A percentile compares a stretch with the other conserved stretches of the same genome.
Conservation (phyloP, 2,797 vertebrate species). For the Typhlichthys eigenmanni region DNA sequence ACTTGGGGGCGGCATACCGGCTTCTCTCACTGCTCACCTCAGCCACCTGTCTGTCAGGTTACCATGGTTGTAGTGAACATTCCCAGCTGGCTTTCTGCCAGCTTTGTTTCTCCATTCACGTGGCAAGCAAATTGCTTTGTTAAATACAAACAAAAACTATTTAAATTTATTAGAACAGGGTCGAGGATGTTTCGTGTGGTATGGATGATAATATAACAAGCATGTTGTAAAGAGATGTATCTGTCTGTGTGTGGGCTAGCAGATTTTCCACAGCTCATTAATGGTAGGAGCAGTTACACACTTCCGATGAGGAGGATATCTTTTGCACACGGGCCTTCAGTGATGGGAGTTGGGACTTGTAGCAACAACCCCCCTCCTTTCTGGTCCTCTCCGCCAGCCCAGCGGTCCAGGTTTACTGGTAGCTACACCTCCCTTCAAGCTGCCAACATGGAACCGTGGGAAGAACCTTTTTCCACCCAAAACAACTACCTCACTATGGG, state of each 20-base stretch:
- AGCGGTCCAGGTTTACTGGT: constrained; percentile 60
- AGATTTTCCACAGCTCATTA: constrained; percentile 55
- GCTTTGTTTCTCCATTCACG: constrained; percentile 28
- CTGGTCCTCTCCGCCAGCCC: constrained; percentile 61
- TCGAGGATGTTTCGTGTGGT: constrained; percentile 66
- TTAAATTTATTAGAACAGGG: constrained; percentile 74
- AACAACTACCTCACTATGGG: constrained; percentile 79
- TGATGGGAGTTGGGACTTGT: constrained; percentile 55
- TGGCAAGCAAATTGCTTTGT: constrained; percentile 46
- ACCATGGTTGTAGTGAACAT: constrained; percentile 40
- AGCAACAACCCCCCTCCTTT: constrained; percentile 55
- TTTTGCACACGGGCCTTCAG: constrained; percentile 77
- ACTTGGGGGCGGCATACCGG: not conserved
- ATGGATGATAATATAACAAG: constrained; percentile 58
- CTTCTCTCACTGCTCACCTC: constrained; percentile 18
- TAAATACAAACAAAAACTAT: constrained; percentile 22
- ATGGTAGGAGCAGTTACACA: constrained; percentile 51
- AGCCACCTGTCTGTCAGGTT: constrained; percentile 28
- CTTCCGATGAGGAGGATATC: constrained; percentile 50
- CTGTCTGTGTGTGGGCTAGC: constrained; percentile 55
- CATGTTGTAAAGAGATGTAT: constrained; percentile 79
- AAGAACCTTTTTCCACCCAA: constrained; percentile 61
- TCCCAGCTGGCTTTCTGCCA: constrained; percentile 43
- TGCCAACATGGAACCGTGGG: constrained; percentile 61
- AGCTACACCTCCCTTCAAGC: constrained; percentile 66